Evolutionary conservation across 2,888 invertebrate species (phyloP).

Genomic region (Hipparchia sbordonii): DNA sequence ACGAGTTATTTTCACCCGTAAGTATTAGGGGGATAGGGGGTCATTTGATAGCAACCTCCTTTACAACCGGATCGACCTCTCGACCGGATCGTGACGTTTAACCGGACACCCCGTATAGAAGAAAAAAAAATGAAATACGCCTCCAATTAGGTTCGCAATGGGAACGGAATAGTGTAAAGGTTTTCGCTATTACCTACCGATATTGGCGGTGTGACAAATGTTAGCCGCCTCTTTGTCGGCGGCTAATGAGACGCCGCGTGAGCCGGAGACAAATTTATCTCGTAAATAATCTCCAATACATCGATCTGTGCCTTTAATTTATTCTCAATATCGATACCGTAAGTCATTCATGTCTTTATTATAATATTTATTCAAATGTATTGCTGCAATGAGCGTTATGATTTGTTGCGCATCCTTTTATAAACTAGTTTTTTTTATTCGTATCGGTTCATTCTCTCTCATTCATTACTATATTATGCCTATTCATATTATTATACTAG

Average conservation of each 20-base stretch:
- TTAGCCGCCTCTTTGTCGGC: slow-evolving; percentile 71
- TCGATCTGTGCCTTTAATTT: slow-evolving; percentile 75
- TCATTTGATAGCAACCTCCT: no score
- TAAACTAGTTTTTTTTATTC: slow-evolving; percentile 7
- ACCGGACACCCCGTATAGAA: no score
- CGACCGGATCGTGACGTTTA: no score
- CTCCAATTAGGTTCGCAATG: slow-evolving; percentile 25
- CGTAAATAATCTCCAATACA: slow-evolving; percentile 75
- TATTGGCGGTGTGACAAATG: slow-evolving; percentile 73
- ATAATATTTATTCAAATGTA: slow-evolving; percentile 57
- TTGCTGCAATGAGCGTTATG: slow-evolving; percentile 34
- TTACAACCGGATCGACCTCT: no score
- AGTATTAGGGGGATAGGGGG: no score
- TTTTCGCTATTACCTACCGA: slow-evolving; percentile 75
- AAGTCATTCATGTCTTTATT: slow-evolving; percentile 71
- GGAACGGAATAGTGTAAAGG: slow-evolving; percentile 25
- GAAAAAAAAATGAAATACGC: background rate
- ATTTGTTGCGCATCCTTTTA: slow-evolving; percentile 28
- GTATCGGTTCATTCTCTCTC: slow-evolving; percentile 1
- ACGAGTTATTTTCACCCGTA: no score
- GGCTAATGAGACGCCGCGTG: slow-evolving; percentile 70
- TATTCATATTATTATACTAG: slow-evolving; percentile 1
- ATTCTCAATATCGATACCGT: slow-evolving; percentile 69
- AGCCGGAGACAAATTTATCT: slow-evolving; percentile 74
- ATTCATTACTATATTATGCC: background rate